A percentile compares a stretch with the other conserved stretches of the same genome.
Conservation (phyloP, 2,797 vertebrate genomes). For the Liasis olivaceus region DNA sequence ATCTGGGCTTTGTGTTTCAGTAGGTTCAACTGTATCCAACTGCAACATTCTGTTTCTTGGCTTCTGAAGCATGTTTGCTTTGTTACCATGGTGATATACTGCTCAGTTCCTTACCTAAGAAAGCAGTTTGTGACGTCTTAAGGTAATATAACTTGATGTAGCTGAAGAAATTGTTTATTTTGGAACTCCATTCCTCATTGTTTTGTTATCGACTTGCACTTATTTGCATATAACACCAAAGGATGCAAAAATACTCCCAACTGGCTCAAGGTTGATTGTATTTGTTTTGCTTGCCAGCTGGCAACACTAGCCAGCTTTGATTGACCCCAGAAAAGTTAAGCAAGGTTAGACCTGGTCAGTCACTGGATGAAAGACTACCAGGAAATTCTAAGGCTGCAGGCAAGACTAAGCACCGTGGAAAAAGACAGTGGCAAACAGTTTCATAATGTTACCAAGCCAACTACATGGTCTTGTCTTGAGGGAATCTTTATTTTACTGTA, state of each 20-base stretch:
- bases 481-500: neutral
- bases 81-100: slow-evolving; percentile 54
- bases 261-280: neutral
- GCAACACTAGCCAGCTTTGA: neutral
- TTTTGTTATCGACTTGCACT: neutral
- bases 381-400: neutral
- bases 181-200: neutral
- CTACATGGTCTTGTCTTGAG: neutral
- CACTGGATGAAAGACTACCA: neutral
- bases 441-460: neutral
- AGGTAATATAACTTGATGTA: neutral
- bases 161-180: neutral
- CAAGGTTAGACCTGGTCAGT: neutral
- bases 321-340: neutral
- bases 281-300: neutral
- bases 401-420: neutral
- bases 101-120: neutral
- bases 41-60: neutral
- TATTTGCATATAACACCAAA: neutral
- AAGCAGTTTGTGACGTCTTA: neutral
- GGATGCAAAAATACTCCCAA: neutral
- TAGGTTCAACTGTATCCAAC: slow-evolving; percentile 32
- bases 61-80: slow-evolving; percentile 24
- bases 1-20: neutral
- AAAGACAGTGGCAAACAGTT: neutral